These are phyloP conservation scores for Microplitis deprimator DNA, from an alignment of 2,888 invertebrate genomes.

Conservation along the genomic window DNA sequence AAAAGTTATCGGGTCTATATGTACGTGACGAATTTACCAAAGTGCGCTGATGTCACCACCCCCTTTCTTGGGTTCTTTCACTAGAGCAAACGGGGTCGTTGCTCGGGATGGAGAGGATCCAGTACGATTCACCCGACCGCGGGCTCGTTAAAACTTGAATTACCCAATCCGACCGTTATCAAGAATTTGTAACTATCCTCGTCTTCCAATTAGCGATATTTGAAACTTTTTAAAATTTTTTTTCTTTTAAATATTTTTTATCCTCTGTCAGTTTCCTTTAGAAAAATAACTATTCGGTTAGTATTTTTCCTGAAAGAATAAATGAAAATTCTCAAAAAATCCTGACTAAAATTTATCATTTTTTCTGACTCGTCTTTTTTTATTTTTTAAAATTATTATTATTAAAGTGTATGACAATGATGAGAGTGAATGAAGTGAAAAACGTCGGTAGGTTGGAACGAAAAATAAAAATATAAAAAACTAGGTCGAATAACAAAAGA, in stretches of 20 bases:
- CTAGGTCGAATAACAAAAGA: conserved; percentile 31
- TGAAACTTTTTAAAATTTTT: conserved; percentile 35
- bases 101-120: conserved; percentile 36
- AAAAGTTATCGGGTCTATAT: conserved; percentile 51
- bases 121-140: conserved; percentile 43
- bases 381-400: not conserved
- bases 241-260: not conserved
- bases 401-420: conserved; percentile 8
- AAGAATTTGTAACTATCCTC: conserved; percentile 47
- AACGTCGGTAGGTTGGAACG: not conserved
- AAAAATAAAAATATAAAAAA: conserved; percentile 5
- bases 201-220: conserved; percentile 48
- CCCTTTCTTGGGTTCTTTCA: conserved; percentile 28
- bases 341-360: too few species aligned
- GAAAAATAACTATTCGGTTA: too few species aligned
- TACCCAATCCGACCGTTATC: conserved; percentile 45
- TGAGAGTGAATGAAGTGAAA: conserved; percentile 11
- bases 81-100: conserved; percentile 29
- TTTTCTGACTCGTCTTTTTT: not conserved
- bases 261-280: not conserved
- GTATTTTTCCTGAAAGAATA: too few species aligned
- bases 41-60: conserved; percentile 36
- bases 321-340: too few species aligned
- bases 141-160: conserved; percentile 53
- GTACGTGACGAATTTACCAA: conserved; percentile 53